These are phyloP conservation scores for Slavum lentiscoides DNA, from an alignment of 2,888 invertebrate species.

Conservation along the genomic window DNA sequence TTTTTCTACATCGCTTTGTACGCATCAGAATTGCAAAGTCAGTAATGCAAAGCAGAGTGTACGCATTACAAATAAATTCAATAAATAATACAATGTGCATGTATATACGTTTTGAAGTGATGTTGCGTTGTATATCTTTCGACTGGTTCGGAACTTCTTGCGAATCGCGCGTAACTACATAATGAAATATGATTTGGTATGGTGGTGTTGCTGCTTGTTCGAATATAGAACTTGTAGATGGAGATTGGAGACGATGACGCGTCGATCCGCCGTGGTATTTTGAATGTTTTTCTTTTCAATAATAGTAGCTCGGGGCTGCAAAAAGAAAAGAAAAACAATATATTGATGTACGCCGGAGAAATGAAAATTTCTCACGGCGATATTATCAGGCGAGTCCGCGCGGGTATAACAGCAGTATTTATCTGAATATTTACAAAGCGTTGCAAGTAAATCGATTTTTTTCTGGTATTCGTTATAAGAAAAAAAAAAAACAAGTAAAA, in stretches of 20 bases:
- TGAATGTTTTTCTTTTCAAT: constrained; percentile 4
- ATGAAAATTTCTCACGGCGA: no score
- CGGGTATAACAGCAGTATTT: no score
- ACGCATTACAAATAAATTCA: constrained; percentile 9
- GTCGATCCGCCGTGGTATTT: background rate
- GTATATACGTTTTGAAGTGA: background rate
- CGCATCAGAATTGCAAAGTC: constrained; percentile 14
- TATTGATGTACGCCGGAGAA: background rate
- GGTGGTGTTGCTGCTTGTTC: background rate
- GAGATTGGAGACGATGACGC: background rate
- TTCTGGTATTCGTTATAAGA: no score
- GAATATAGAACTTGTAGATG: background rate
- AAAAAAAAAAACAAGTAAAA: no score
- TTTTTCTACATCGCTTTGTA: constrained; percentile 8
- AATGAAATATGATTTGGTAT: no score
- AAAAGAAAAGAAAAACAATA: background rate
- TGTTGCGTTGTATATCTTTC: background rate
- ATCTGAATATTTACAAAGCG: no score
- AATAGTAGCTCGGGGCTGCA: constrained; percentile 32
- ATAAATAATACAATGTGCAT: constrained; percentile 20
- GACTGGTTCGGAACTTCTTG: background rate
- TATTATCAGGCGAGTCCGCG: no score
- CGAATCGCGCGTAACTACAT: background rate
- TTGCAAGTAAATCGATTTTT: no score
- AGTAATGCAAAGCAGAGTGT: constrained; percentile 1